Evolutionary conservation across 2,888 invertebrate species (phyloP).

Genomic region (Magallana nippona): DNA sequence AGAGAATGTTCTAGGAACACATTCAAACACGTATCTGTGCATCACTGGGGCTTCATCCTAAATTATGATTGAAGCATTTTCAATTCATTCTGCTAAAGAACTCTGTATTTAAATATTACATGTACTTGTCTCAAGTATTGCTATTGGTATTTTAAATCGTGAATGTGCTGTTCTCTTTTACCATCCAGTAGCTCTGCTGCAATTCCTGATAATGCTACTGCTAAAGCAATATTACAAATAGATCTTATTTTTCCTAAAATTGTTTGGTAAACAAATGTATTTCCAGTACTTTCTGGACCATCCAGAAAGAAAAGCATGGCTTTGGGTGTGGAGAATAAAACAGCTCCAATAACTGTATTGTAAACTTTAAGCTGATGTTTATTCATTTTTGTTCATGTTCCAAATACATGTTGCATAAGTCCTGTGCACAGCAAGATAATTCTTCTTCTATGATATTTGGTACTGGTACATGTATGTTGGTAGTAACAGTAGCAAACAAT

Average conservation of each 20-base stretch:
- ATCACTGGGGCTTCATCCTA: too few species aligned
- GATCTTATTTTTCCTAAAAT: constrained; percentile 76
- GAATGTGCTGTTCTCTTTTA: constrained; percentile 61
- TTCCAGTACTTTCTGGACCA: constrained; percentile 80
- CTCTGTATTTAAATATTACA: too few species aligned
- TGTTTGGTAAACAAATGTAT: constrained; percentile 78
- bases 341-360: constrained; percentile 30
- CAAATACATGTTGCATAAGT: background rate
- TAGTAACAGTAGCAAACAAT: background rate
- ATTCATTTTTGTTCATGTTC: constrained; percentile 34
- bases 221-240: constrained; percentile 73
- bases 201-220: constrained; percentile 80
- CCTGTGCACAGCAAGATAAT: background rate
- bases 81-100: too few species aligned
- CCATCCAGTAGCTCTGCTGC: constrained; percentile 79
- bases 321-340: too few species aligned
- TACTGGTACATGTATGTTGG: background rate
- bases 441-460: constrained; percentile 1
- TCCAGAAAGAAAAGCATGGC: constrained; percentile 71
- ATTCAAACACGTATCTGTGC: too few species aligned
- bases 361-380: constrained; percentile 20
- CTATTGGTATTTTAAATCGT: too few species aligned
- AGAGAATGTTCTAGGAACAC: too few species aligned
- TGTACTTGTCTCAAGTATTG: too few species aligned
- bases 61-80: too few species aligned